These are phyloP conservation scores for Nesoenas mayeri DNA, from an alignment of 2,113 vertebrate species.

Conservation along the genomic window DNA sequence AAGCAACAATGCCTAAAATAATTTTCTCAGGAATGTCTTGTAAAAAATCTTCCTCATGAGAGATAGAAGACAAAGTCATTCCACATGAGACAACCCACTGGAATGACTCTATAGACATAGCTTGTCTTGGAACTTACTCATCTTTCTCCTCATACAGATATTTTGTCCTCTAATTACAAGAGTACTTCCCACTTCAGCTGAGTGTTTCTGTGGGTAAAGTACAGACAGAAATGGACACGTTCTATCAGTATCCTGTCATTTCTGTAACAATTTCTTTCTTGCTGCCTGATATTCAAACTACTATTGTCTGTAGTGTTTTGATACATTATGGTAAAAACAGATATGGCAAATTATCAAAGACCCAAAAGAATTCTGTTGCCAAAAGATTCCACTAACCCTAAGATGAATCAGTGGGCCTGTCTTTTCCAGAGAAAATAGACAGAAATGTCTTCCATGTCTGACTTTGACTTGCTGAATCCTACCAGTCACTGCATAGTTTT, in stretches of 20 bases:
- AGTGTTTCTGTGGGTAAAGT: background rate
- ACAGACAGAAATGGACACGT: background rate
- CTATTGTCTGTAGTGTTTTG: background rate
- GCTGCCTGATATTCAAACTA: background rate
- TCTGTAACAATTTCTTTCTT: background rate
- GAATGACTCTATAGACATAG: background rate
- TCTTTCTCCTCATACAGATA: background rate
- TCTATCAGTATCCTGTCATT: background rate
- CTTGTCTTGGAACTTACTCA: constrained; percentile 23
- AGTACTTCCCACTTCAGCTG: background rate
- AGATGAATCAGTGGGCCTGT: background rate
- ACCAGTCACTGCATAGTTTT: background rate
- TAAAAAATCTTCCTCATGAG: background rate
- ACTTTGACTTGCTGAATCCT: background rate
- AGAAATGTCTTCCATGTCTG: background rate
- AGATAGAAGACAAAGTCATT: background rate
- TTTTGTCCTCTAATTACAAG: background rate
- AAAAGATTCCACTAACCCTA: background rate
- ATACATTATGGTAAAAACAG: background rate
- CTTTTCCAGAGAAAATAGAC: background rate
- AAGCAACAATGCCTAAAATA: background rate
- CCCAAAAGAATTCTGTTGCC: background rate
- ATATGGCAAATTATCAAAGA: background rate
- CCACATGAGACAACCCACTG: background rate
- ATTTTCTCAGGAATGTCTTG: background rate